Percentiles rank a stretch among this genome's conserved stretches.
Conservation (phyloP, 2,113 vertebrate genomes). For the Grammomys surdaster region DNA sequence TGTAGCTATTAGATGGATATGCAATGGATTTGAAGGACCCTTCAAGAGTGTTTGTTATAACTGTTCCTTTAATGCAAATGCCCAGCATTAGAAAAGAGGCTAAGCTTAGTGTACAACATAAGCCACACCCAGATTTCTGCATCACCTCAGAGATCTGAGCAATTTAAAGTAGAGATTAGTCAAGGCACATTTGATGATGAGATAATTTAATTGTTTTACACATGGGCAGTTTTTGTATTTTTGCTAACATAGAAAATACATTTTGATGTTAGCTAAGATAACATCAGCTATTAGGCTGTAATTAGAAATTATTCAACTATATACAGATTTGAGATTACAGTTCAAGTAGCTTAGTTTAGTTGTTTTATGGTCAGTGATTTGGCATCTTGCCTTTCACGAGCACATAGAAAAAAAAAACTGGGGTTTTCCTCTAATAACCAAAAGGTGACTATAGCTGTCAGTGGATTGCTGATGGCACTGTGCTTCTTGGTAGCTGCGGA, state of each 20-base stretch:
- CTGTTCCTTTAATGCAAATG: not conserved
- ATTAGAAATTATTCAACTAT: not conserved
- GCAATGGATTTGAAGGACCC: not conserved
- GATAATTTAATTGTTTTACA: constrained; percentile 29
- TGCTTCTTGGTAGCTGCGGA: not conserved
- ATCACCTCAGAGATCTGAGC: not conserved
- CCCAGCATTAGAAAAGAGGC: not conserved
- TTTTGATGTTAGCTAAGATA: constrained; percentile 13
- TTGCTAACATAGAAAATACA: constrained; percentile 6
- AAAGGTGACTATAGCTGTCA: not conserved
- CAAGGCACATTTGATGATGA: not conserved
- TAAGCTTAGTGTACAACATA: not conserved
- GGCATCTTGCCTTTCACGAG: not conserved
- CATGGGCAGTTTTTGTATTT: not conserved
- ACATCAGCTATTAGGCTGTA: constrained; percentile 12
- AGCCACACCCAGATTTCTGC: not conserved
- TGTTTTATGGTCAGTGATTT: not conserved
- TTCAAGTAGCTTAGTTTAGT: not conserved
- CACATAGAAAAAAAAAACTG: not conserved
- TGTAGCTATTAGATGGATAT: not conserved
- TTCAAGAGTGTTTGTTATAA: not conserved
- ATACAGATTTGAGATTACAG: not conserved
- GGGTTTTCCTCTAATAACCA: not conserved
- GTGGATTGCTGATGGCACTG: not conserved
- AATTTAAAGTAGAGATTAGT: not conserved